Conservation (phyloP, 2,888 invertebrate species). For the Chrysolina haemoptera region DNA sequence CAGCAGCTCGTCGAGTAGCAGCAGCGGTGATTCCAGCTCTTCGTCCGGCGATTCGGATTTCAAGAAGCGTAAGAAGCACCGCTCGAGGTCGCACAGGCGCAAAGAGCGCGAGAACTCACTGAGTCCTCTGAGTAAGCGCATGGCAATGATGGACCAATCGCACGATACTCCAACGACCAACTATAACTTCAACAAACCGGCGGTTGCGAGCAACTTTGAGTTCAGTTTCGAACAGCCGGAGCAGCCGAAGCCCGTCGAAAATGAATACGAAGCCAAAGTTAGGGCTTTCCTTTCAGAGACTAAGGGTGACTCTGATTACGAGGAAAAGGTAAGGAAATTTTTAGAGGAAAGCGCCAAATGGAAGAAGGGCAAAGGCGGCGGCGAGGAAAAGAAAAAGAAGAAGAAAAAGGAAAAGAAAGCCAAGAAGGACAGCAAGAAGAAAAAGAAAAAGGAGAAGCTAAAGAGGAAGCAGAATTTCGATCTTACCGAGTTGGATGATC, state of each 20-base stretch:
- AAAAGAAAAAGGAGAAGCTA: slow-evolving; percentile 81
- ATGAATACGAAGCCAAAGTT: slow-evolving; percentile 69
- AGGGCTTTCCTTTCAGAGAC: slow-evolving; percentile 81
- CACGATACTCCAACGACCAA: slow-evolving; percentile 72
- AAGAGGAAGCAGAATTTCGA: slow-evolving; percentile 76
- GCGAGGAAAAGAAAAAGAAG: slow-evolving; percentile 78
- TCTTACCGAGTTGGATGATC: slow-evolving; percentile 77
- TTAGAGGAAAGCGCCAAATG: slow-evolving; percentile 87
- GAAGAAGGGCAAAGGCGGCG: slow-evolving; percentile 77
- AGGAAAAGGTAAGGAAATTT: slow-evolving; percentile 88
- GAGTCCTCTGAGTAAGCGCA: slow-evolving; percentile 87
- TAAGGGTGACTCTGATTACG: slow-evolving; percentile 86
- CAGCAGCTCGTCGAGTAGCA: slow-evolving; percentile 71
- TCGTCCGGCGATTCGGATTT: slow-evolving; percentile 76
- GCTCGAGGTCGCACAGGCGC: slow-evolving; percentile 71
- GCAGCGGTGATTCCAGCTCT: slow-evolving; percentile 76
- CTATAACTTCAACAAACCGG: slow-evolving; percentile 82
- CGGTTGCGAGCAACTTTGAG: slow-evolving; percentile 69
- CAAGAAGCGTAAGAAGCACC: slow-evolving; percentile 73
- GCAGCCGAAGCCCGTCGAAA: slow-evolving; percentile 53
- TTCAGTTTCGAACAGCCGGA: slow-evolving; percentile 70
- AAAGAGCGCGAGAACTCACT: slow-evolving; percentile 79
- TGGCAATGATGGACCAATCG: slow-evolving; percentile 80
- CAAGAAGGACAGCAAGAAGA: slow-evolving; percentile 83
- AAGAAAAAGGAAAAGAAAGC: slow-evolving; percentile 73